Evolutionary conservation across 2,797 vertebrate species (phyloP).

Genomic region (Fistularia tabacaria): DNA sequence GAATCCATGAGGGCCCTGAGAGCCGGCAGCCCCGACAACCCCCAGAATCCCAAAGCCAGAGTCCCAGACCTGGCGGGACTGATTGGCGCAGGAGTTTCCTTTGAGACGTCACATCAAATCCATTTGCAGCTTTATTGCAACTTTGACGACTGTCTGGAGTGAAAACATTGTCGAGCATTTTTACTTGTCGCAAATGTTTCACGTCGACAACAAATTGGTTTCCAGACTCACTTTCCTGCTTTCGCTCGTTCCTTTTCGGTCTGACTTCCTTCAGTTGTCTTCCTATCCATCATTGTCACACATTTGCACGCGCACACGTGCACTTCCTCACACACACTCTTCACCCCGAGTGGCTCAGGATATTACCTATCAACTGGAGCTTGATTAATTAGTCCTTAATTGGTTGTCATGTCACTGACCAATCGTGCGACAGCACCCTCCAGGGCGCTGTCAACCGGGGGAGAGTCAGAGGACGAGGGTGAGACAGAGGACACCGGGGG

Average conservation of each 20-base stretch:
- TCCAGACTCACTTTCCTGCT: neutral
- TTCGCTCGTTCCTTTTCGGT: neutral
- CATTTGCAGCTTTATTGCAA: too few relatives aligned
- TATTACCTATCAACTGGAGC: slow-evolving; percentile 67
- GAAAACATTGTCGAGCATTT: too few relatives aligned
- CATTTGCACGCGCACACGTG: neutral
- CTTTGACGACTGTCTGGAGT: too few relatives aligned
- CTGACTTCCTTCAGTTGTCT: too few relatives aligned
- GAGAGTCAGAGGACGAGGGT: slow-evolving; percentile 48
- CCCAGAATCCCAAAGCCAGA: too few relatives aligned
- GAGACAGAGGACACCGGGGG: slow-evolving; percentile 6
- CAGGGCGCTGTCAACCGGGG: slow-evolving; percentile 24
- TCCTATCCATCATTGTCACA: neutral
- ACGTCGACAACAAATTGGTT: too few relatives aligned
- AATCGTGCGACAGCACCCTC: slow-evolving; percentile 53
- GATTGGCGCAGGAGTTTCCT: too few relatives aligned
- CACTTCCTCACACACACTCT: slow-evolving; percentile 3
- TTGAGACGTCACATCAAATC: too few relatives aligned
- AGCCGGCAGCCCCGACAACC: too few relatives aligned
- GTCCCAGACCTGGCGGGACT: too few relatives aligned
- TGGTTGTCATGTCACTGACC: slow-evolving; percentile 66
- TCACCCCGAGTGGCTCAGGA: slow-evolving; percentile 54
- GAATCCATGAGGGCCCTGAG: too few relatives aligned
- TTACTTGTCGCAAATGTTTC: too few relatives aligned
- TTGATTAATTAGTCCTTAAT: slow-evolving; percentile 72